Evolutionary conservation across 2,113 vertebrate species (phyloP).

Genomic region (Urocitellus parryii): DNA sequence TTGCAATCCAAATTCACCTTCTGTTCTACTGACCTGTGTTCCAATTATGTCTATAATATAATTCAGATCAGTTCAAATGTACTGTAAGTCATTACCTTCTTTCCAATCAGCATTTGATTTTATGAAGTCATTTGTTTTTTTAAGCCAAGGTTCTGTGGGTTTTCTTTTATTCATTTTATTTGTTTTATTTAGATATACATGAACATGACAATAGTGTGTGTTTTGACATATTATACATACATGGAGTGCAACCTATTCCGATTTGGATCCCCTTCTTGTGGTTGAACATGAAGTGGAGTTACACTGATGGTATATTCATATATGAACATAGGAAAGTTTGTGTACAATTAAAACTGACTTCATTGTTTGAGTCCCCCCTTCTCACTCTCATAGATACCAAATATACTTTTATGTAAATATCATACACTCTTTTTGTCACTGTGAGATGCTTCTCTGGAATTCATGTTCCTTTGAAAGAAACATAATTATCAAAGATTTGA

Average conservation of each 20-base stretch:
- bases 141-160: no score
- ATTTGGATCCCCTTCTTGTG: no score
- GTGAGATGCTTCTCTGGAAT: background rate
- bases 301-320: no score
- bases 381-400: background rate
- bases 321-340: background rate
- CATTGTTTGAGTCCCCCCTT: background rate
- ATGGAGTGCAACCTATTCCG: no score
- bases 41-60: conserved; percentile 77
- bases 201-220: no score
- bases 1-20: conserved; percentile 81
- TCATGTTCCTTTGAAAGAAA: background rate
- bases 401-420: background rate
- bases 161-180: no score
- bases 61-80: conserved; percentile 78
- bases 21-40: conserved; percentile 74
- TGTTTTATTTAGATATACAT: no score
- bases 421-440: background rate
- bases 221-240: no score
- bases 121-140: conserved; percentile 44
- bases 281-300: no score
- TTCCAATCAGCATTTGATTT: conserved; percentile 78
- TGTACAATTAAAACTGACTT: conserved; percentile 14
- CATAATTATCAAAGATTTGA: background rate
- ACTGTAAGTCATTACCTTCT: conserved; percentile 80